phyloP scores from a whole-genome alignment of 64 coral and sea anemone species.

The Orbicella faveolata region DNA sequence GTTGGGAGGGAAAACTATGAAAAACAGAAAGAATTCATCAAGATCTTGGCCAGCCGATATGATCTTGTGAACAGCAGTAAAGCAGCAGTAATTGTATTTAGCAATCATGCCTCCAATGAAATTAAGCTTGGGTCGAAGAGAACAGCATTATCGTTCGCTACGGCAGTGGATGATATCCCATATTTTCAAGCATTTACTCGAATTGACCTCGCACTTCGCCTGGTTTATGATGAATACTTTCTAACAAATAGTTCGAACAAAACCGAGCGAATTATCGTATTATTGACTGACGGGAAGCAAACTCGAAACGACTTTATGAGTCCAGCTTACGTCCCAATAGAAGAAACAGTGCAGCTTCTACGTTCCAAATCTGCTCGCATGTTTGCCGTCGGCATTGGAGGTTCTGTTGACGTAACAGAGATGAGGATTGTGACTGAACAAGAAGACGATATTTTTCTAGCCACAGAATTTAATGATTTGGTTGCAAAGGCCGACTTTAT shows the following conservation, averaged over 20 bases:
- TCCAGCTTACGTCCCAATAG: neutral
- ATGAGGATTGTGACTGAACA: conserved; percentile 15
- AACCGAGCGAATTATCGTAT: neutral
- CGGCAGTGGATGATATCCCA: neutral
- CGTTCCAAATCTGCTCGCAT: conserved; percentile 6
- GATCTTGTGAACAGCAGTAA: neutral
- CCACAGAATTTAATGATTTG: conserved; percentile 9
- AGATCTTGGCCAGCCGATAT: conserved; percentile 26
- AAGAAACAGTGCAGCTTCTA: neutral
- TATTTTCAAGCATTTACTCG: conserved; percentile 2
- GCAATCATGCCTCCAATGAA: neutral
- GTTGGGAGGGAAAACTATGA: conserved; percentile 1
- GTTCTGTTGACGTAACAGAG: neutral
- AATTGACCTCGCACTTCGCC: neutral
- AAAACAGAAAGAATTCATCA: conserved; percentile 12
- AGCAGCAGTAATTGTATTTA: conserved; percentile 8
- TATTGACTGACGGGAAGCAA: conserved; percentile 26
- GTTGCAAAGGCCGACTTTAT: neutral
- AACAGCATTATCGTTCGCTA: conserved; percentile 22
- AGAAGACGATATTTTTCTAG: conserved; percentile 8
- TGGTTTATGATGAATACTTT: conserved; percentile 5
- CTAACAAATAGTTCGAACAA: neutral
- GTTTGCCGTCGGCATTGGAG: conserved; percentile 6
- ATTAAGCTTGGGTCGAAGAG: neutral
- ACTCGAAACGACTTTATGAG: conserved; percentile 12